phyloP scores from a whole-genome alignment of 2,888 invertebrate species.

The Idaea straminata region DNA sequence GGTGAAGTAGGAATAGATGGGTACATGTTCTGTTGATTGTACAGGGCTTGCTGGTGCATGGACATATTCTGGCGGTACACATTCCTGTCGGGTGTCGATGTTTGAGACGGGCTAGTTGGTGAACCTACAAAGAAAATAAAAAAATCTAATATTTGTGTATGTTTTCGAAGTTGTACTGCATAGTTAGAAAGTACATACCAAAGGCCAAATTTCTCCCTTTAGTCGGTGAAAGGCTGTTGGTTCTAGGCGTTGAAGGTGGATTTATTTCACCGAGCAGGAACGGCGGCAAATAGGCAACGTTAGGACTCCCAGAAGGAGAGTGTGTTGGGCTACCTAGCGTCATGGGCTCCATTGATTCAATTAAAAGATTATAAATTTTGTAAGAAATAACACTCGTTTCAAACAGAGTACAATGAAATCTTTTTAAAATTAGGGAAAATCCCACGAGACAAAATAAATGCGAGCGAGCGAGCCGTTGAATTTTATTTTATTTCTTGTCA shows the following conservation, averaged over 20 bases:
- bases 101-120: conserved; percentile 68
- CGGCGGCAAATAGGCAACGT: conserved; percentile 87
- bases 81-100: conserved; percentile 71
- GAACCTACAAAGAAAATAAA: conserved; percentile 50
- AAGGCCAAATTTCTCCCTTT: conserved; percentile 78
- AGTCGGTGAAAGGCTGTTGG: conserved; percentile 81
- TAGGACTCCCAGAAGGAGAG: conserved; percentile 83
- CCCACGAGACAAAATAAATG: background rate
- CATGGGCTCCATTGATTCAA: conserved; percentile 89
- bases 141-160: background rate
- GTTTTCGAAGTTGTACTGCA: background rate
- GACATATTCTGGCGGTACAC: conserved; percentile 71
- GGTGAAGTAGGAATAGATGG: conserved; percentile 37
- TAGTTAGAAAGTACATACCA: conserved; percentile 59
- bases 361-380: background rate
- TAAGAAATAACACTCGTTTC: conserved; percentile 3
- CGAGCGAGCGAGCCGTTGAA: background rate
- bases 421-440: background rate
- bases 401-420: background rate
- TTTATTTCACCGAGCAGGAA: conserved; percentile 88
- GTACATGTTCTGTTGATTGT: conserved; percentile 64
- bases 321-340: conserved; percentile 88
- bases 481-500: background rate
- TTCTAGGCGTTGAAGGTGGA: conserved; percentile 77
- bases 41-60: conserved; percentile 74